These are phyloP conservation scores for Apomyelois bistriatella DNA, from an alignment of 2,888 invertebrate genomes.

Conservation along the genomic window DNA sequence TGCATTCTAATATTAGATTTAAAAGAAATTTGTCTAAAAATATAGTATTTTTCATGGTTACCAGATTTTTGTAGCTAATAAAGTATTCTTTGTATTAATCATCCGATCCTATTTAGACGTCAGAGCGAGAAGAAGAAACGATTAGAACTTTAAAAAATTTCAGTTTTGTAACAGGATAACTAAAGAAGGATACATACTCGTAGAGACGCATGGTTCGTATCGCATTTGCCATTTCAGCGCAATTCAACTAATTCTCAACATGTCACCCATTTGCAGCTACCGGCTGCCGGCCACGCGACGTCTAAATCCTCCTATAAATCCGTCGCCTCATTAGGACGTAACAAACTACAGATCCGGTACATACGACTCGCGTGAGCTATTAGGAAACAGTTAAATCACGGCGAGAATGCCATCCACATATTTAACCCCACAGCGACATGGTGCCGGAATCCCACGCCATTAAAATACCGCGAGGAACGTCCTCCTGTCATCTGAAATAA, in stretches of 20 bases:
- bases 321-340: conserved; percentile 1
- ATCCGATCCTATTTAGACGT: too few species aligned
- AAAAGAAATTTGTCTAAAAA: too few species aligned
- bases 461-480: conserved; percentile 39
- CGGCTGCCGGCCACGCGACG: background rate
- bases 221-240: too few species aligned
- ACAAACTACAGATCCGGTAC: conserved; percentile 3
- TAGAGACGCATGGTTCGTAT: too few species aligned
- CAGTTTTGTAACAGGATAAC: too few species aligned
- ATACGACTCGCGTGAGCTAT: conserved; percentile 1
- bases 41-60: too few species aligned
- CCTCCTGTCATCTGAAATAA: conserved; percentile 25
- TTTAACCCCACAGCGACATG: conserved; percentile 22
- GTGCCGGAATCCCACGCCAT: conserved; percentile 42
- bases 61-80: too few species aligned
- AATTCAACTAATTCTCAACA: background rate
- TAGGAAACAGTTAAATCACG: conserved; percentile 6
- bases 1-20: too few species aligned
- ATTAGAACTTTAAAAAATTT: too few species aligned
- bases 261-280: background rate
- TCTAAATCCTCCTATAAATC: background rate
- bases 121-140: too few species aligned
- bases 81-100: too few species aligned
- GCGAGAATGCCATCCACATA: conserved; percentile 14
- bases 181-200: too few species aligned